phyloP scores from a whole-genome alignment of 2,888 invertebrate genomes.

The Thymelicus acteon region DNA sequence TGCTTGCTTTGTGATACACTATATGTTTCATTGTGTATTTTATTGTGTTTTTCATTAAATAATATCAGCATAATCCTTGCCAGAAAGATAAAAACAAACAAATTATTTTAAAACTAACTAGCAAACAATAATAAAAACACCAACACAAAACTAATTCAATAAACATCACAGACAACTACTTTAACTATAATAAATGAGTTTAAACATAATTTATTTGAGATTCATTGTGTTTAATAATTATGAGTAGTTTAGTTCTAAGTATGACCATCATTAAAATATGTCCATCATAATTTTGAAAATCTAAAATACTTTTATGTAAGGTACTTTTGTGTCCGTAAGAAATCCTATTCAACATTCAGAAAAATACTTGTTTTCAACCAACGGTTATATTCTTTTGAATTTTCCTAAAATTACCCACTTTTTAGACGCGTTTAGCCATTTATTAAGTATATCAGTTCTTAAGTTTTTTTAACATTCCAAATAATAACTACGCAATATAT shows the following conservation, averaged over 20 bases:
- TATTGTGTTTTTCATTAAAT: not conserved
- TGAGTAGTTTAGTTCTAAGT: conserved; percentile 29
- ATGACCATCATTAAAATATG: conserved; percentile 20
- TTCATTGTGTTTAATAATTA: conserved; percentile 54
- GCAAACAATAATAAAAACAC: conserved; percentile 39
- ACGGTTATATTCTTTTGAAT: no score
- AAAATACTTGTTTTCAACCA: no score
- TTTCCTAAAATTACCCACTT: no score
- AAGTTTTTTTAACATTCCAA: no score
- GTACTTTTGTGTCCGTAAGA: no score
- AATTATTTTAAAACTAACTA: conserved; percentile 34
- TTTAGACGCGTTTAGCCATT: no score
- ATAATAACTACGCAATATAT: no score
- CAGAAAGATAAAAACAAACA: conserved; percentile 16
- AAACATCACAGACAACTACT: conserved; percentile 80
- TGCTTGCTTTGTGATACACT: no score
- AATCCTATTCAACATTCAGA: no score
- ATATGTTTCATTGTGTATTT: no score
- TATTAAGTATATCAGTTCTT: no score
- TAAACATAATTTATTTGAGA: conserved; percentile 61
- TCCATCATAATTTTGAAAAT: not conserved
- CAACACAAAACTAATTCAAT: conserved; percentile 64
- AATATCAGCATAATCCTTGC: not conserved
- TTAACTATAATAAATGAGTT: conserved; percentile 66
- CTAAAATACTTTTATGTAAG: no score